Evolutionary conservation across 2,888 invertebrate species (phyloP), one percentile per base, ranked within the genome.

Genomic region (Melipona beecheii): DNA sequence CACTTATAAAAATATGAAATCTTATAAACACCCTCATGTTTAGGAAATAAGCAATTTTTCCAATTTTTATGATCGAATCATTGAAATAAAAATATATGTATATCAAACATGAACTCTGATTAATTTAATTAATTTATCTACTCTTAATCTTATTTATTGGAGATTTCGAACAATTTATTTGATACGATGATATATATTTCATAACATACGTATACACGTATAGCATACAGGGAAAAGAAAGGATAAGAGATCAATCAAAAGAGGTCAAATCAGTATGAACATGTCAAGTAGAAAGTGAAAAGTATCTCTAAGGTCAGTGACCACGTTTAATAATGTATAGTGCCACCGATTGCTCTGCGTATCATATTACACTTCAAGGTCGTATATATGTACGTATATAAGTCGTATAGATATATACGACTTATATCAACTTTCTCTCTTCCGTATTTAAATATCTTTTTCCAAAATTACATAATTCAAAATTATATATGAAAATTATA

Each of bases 341-440:
- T 81, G 80, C 77, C 81, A 76, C 68, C 71, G 64, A 72, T 56
- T 87, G 83, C 87, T 87, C 58, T 54, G 36, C 43, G 43, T 54
- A 19, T 70, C 71, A 69, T 75, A 72, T 73, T 84, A 77, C 65
- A 54, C 79, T 78, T 81, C 85, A 87, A 85, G 87, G 89, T 74
- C 86, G 75, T n/a, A n/a, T 66, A 43, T 9, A 43, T 9, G 43
- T 43, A 70, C 15, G 31, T 31, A 27, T 27, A 27, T 27, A 27
- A 27, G 27, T 27, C 27, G 27, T 27, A 27, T 27, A 27, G 27
- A 27, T 27, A 24, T 27, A 24, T 56, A 66, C 73, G 15, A 74
- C n/a, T n/a, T n/a, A n/a, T n/a, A n/a, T n/a, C 82, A 75, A 43
- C 43, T 43, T 83, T 89, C 87, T 83, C 85, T 85, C 81, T 85